A percentile compares a stretch with the other conserved stretches of the same genome.
phyloP scores from a whole-genome alignment of 2,888 invertebrate species.

The Deroplatys truncata region DNA sequence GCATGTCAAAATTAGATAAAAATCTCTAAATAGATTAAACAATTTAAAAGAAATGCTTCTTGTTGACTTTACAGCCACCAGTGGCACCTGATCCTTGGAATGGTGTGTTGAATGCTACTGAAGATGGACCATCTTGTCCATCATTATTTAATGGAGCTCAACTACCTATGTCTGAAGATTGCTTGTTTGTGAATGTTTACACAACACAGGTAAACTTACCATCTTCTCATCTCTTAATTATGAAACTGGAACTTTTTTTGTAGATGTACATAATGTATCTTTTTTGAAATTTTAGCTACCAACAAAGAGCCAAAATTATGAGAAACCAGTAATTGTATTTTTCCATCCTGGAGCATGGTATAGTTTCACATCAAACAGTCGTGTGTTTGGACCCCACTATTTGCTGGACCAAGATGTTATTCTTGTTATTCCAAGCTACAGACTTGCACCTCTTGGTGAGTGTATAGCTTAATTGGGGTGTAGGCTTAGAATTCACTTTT shows the following conservation, averaged over 20 bases:
- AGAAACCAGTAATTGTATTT: conserved; percentile 59
- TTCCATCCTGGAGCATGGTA: conserved; percentile 67
- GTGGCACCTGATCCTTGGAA: neutral
- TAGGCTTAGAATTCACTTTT: no score
- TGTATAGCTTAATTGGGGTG: neutral
- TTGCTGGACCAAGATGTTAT: conserved; percentile 62
- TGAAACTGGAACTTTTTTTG: no score
- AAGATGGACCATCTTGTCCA: neutral
- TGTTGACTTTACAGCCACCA: neutral
- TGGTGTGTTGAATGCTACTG: neutral
- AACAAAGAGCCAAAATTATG: neutral
- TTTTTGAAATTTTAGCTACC: neutral
- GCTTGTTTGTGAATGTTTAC: conserved; percentile 5
- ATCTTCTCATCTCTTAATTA: no score
- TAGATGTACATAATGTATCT: neutral
- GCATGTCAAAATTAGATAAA: no score
- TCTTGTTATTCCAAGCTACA: conserved; percentile 45
- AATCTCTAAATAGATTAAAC: no score
- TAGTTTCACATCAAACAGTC: conserved; percentile 55
- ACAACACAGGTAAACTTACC: neutral
- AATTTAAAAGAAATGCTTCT: no score
- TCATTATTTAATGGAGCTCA: neutral
- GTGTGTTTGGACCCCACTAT: conserved; percentile 54
- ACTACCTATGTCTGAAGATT: neutral
- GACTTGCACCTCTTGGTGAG: conserved; percentile 17